Evolutionary conservation across 2,888 invertebrate genomes (phyloP).

Genomic region (Coelogynopora nodosa): DNA sequence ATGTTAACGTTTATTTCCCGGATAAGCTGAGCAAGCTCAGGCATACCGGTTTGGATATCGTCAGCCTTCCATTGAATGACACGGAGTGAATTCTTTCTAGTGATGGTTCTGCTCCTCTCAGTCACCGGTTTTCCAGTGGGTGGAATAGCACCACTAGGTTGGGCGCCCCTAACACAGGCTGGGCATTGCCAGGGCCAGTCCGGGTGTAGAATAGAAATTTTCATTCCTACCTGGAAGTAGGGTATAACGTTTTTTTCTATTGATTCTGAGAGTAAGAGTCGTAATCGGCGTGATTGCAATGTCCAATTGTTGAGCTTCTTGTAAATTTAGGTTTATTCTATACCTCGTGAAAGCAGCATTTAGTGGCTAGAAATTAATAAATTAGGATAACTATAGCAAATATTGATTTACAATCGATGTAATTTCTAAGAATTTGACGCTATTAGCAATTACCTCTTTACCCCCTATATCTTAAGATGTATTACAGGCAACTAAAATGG

Average conservation of each 20-base stretch:
- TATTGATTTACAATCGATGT: background rate
- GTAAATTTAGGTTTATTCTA: background rate
- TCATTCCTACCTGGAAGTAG: background rate
- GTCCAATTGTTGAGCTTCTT: background rate
- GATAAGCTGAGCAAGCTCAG: too few species aligned
- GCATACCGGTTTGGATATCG: too few species aligned
- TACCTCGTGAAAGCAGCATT: background rate
- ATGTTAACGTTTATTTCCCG: too few species aligned
- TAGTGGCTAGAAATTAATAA: background rate
- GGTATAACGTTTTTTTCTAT: background rate
- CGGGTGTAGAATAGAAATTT: background rate
- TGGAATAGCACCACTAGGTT: too few species aligned
- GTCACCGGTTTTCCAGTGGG: too few species aligned
- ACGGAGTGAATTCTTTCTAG: too few species aligned
- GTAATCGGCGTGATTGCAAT: background rate
- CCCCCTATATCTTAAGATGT: too few species aligned
- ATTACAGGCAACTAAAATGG: too few species aligned
- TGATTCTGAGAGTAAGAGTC: background rate
- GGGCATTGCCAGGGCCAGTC: too few species aligned
- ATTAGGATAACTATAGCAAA: background rate
- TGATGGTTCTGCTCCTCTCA: too few species aligned
- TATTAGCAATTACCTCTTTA: background rate
- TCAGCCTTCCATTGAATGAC: too few species aligned
- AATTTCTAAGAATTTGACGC: background rate
- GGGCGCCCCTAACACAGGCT: too few species aligned